A percentile compares a stretch with the other conserved stretches of the same genome.
These are phyloP conservation scores for Pholis gunnellus DNA, from an alignment of 2,113 vertebrate genomes.

Conservation along the genomic window DNA sequence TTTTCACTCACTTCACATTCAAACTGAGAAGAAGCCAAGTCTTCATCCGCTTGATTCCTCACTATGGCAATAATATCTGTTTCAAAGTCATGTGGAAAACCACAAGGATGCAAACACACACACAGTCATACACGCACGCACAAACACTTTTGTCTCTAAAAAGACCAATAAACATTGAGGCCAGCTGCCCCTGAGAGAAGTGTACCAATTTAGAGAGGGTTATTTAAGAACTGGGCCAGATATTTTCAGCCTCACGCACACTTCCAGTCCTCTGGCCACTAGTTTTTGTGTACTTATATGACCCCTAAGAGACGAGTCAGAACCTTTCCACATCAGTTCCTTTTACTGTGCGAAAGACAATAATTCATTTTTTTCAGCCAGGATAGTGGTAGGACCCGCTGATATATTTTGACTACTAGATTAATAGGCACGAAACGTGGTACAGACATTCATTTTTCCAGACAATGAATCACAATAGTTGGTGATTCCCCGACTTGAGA, in stretches of 20 bases:
- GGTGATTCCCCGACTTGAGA: not conserved
- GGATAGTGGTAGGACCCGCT: not conserved
- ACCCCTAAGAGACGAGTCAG: slow-evolving; percentile 48
- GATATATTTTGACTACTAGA: slow-evolving; percentile 12
- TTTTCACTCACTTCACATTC: slow-evolving; percentile 54
- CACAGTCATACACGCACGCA: slow-evolving; percentile 20
- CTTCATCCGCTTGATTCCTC: slow-evolving; percentile 35
- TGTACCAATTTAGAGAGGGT: slow-evolving; percentile 54
- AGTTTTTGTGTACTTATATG: slow-evolving; percentile 35
- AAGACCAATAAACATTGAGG: slow-evolving; percentile 63
- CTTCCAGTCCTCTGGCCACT: slow-evolving; percentile 21
- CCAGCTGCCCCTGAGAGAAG: slow-evolving; percentile 56
- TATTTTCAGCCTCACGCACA: slow-evolving; percentile 57
- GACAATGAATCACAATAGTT: slow-evolving; percentile 8
- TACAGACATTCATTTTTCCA: slow-evolving; percentile 7
- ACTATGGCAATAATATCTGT: slow-evolving; percentile 46
- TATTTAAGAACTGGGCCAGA: slow-evolving; percentile 64
- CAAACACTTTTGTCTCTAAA: slow-evolving; percentile 47
- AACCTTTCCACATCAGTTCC: slow-evolving; percentile 5
- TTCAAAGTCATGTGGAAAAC: slow-evolving; percentile 54
- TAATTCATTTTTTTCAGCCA: not conserved
- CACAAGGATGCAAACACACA: slow-evolving; percentile 45
- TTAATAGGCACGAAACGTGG: not conserved
- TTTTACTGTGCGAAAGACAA: slow-evolving; percentile 10
- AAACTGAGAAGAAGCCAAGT: slow-evolving; percentile 43